A percentile compares a stretch with the other conserved stretches of the same genome.
Conservation (phyloP, 2,797 vertebrate species). For the Malacoraja senta region DNA sequence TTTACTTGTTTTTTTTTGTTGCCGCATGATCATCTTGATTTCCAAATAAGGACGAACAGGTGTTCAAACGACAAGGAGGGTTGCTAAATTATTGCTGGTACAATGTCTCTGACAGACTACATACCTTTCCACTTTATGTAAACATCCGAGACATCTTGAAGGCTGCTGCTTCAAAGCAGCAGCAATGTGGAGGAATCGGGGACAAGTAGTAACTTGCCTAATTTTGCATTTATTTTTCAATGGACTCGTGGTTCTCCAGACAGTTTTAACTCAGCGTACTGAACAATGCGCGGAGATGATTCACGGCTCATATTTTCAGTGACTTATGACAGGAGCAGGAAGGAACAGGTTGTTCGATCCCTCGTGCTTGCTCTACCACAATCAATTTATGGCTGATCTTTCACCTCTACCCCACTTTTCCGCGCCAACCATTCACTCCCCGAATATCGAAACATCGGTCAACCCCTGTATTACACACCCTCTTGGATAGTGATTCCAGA, state of each 20-base stretch:
- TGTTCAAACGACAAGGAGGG: neutral
- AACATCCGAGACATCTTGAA: neutral
- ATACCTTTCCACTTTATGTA: neutral
- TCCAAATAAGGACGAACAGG: neutral
- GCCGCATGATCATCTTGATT: neutral
- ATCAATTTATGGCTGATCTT: too few relatives aligned
- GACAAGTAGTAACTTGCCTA: neutral
- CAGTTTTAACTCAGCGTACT: too few relatives aligned
- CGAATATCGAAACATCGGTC: too few relatives aligned
- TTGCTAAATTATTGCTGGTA: neutral
- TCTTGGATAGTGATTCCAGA: too few relatives aligned
- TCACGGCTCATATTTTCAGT: neutral
- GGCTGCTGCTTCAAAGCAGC: neutral
- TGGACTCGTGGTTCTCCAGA: neutral
- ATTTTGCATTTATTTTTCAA: neutral
- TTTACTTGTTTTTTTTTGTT: neutral
- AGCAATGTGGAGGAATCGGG: neutral
- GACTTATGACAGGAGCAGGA: too few relatives aligned
- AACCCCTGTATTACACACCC: too few relatives aligned
- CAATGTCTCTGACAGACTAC: neutral
- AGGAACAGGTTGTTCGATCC: too few relatives aligned
- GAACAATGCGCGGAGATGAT: neutral
- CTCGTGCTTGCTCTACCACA: too few relatives aligned
- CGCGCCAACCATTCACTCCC: too few relatives aligned
- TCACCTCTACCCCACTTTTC: too few relatives aligned